Percentiles rank a stretch among this genome's conserved stretches.
These are phyloP conservation scores for Mermis nigrescens DNA, from an alignment of 2,888 invertebrate species.

Conservation along the genomic window DNA sequence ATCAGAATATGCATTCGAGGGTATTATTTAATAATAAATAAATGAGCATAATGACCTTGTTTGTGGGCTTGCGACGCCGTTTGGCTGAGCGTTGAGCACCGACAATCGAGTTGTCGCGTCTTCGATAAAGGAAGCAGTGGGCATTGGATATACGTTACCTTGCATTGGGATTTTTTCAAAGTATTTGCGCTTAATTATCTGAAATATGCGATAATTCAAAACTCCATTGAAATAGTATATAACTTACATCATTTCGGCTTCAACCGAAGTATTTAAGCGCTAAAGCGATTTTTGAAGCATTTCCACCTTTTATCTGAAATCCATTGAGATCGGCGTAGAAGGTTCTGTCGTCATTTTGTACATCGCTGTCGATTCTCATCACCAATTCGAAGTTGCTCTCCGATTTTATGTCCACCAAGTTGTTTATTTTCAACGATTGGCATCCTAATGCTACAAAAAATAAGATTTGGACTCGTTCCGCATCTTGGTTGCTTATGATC, in stretches of 20 bases:
- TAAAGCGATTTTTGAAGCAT: too few relatives aligned
- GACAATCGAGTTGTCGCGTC: slow-evolving; percentile 50
- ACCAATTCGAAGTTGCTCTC: slow-evolving; percentile 68
- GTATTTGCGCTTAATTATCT: slow-evolving; percentile 65
- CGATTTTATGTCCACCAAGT: slow-evolving; percentile 37
- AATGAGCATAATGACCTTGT: too few relatives aligned
- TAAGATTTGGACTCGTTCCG: too few relatives aligned
- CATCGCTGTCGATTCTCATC: slow-evolving; percentile 67
- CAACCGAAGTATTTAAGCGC: too few relatives aligned
- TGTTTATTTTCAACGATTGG: slow-evolving; percentile 46
- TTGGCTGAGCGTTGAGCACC: slow-evolving; percentile 57
- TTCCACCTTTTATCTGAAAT: slow-evolving; percentile 70
- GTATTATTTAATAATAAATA: too few relatives aligned
- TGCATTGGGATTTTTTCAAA: slow-evolving; percentile 73
- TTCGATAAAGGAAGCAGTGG: slow-evolving; percentile 59
- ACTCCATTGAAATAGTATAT: too few relatives aligned
- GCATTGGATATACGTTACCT: slow-evolving; percentile 88
- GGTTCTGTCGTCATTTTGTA: slow-evolving; percentile 42
- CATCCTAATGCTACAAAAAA: not conserved
- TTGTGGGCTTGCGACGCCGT: too few relatives aligned
- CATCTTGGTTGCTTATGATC: too few relatives aligned
- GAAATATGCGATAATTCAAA: too few relatives aligned
- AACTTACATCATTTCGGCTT: too few relatives aligned
- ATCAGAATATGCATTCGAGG: too few relatives aligned
- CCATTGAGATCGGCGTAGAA: slow-evolving; percentile 87